A percentile compares a stretch with the other conserved stretches of the same genome.
Evolutionary conservation across 1,140 invertebrate genomes (phyloP).

Genomic region (Lordiphosa mommai): DNA sequence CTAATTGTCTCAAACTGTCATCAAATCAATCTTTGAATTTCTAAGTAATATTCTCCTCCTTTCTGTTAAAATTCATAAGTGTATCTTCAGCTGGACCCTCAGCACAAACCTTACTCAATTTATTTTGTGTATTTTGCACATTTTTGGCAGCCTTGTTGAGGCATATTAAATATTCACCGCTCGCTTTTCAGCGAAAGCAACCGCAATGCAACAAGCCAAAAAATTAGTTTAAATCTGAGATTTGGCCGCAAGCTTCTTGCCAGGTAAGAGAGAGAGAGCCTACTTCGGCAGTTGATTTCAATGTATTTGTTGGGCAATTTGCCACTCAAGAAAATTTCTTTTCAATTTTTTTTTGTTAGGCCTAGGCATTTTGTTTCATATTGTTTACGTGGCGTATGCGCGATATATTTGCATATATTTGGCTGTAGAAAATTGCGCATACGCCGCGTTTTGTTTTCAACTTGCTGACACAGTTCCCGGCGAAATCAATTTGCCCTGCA

Average conservation of each 20-base stretch:
- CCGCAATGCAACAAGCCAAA: constrained; percentile 55
- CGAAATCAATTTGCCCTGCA: constrained; percentile 66
- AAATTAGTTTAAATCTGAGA: constrained; percentile 69
- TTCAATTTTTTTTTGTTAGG: constrained; percentile 60
- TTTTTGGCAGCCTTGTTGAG: constrained; percentile 18
- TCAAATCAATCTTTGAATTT: background rate
- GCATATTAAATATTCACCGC: constrained; percentile 70
- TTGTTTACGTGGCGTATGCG: constrained; percentile 73
- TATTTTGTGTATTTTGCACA: background rate
- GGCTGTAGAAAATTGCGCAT: constrained; percentile 59
- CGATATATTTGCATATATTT: constrained; percentile 72
- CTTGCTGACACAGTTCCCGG: constrained; percentile 54
- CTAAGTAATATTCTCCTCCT: background rate
- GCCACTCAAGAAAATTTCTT: constrained; percentile 35
- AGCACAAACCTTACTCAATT: constrained; percentile 8
- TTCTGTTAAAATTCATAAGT: background rate
- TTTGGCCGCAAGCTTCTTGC: constrained; percentile 32
- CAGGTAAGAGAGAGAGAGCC: constrained; percentile 3
- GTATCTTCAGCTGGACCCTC: background rate
- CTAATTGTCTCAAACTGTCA: too few relatives aligned
- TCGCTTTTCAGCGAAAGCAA: constrained; percentile 27
- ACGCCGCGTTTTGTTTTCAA: constrained; percentile 72
- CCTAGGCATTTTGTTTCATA: constrained; percentile 50
- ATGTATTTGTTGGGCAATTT: constrained; percentile 58
- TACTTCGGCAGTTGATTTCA: constrained; percentile 38